phyloP scores from a whole-genome alignment of 2,797 vertebrate genomes.

The Clarias platycephalus region DNA sequence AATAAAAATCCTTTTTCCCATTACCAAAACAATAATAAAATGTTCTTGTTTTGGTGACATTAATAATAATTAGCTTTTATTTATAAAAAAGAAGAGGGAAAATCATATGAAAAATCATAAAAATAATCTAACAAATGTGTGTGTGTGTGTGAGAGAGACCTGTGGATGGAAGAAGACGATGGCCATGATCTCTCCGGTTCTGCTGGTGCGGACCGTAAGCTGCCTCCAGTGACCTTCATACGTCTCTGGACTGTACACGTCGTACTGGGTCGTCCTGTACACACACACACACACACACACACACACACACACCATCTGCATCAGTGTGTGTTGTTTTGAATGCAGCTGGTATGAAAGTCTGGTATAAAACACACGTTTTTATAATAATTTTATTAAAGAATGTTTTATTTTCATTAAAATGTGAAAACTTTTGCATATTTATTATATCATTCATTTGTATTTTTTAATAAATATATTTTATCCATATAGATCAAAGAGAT shows the following conservation, averaged over 20 bases:
- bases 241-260: slow-evolving; percentile 90
- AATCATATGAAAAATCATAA: no score
- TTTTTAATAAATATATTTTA: not conserved
- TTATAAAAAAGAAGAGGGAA: not conserved
- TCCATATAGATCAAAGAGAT: not conserved
- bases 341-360: no score
- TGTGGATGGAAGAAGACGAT: slow-evolving; percentile 94
- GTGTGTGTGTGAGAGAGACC: slow-evolving; percentile 61
- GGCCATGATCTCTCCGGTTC: slow-evolving; percentile 85
- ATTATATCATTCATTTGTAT: no score
- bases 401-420: no score
- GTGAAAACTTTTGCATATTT: no score
- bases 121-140: no score
- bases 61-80: not conserved
- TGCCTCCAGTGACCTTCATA: slow-evolving; percentile 97
- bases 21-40: not conserved
- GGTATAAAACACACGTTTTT: not conserved
- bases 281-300: not conserved
- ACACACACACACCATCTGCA: not conserved
- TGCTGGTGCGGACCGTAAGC: slow-evolving; percentile 91
- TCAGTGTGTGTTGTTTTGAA: not conserved
- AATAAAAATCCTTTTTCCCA: not conserved
- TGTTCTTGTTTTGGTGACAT: no score
- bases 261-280: slow-evolving; percentile 84
- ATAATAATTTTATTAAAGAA: not conserved